Conservation (phyloP, 1,140 invertebrate genomes). For the Papilio glaucus region DNA sequence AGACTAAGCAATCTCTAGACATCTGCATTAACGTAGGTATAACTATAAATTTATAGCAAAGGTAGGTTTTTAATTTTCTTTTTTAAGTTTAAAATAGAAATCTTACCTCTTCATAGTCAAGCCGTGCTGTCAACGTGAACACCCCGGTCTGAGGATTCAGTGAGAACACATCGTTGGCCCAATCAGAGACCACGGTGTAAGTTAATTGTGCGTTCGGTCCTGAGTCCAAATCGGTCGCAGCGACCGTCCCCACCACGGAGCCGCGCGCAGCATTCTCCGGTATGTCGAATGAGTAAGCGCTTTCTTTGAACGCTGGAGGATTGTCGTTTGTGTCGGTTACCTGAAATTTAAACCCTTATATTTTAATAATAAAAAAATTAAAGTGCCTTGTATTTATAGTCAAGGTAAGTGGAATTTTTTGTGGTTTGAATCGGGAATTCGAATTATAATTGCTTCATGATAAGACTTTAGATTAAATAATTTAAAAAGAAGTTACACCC, state of each 20-base stretch:
- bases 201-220: conserved; percentile 94
- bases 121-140: conserved; percentile 93
- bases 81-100: neutral
- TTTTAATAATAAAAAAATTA: neutral
- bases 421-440: no score
- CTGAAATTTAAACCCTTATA: conserved; percentile 79
- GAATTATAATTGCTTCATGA: no score
- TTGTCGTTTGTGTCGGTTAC: conserved; percentile 97
- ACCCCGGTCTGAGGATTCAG: conserved; percentile 95
- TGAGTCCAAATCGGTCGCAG: conserved; percentile 92
- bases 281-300: conserved; percentile 95
- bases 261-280: conserved; percentile 92
- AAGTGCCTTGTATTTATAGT: neutral
- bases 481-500: no score
- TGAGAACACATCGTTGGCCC: conserved; percentile 97
- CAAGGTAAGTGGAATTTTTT: no score
- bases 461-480: no score
- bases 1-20: no score
- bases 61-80: no score
- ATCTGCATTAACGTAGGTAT: no score
- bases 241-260: conserved; percentile 91
- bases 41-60: no score
- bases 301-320: conserved; percentile 92
- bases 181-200: conserved; percentile 95
- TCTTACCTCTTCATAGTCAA: conserved; percentile 96